Base-by-base conservation (phyloP, 2,888 invertebrate genomes). In the Cryptops parisi region DNA sequence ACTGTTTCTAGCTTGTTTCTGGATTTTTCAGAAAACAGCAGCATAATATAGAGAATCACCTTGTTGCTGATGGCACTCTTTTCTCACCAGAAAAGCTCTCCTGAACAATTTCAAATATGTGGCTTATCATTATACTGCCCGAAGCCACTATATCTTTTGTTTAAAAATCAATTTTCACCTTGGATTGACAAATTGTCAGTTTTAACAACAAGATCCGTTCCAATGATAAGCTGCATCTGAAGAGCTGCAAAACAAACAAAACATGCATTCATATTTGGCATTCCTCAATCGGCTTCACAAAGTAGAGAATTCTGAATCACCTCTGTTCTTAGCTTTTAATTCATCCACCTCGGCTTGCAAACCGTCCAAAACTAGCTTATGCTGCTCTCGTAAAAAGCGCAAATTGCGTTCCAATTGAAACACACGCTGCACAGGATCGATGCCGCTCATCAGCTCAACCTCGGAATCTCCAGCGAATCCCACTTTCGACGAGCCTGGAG, bases 371-470 rank as follows among this genome's bases (percentile, higher is more conserved):
- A 55, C 55, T n/a, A 47, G 17, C 4, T 53, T 41, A 25, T 55
- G 55, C 21, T 55, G 53, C 19, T 27, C 47, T 21, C 47, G 25
- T 4, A 55, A 46, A 38, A 55, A 55, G 17, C 49, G 47, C 21
- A 55, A 22, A 33, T 44, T 55, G 17, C 55, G 23, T 44, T 55
- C 55, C 44, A 55, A 25, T n/a, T 46, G 47, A 33, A 48, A 48
- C 15, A 47, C 38, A 15, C 48, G n/a, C 27, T 55, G 55, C 9
- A 23, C 1, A 6, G 53, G 48, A 40, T 53, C 53, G 21, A 53
- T 23, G 17, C 21, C 19, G 46, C 4, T 9, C 6, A 9, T 46
- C 12, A 33, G 15, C 6, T 46, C 23, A 21, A 22, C 25, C 6
- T 46, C 21, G 9, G 39, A 21, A n/a, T 17, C 49, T 22, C n/a